phyloP scores from a whole-genome alignment of 2,888 invertebrate species.

The Hyppa rectilinea region DNA sequence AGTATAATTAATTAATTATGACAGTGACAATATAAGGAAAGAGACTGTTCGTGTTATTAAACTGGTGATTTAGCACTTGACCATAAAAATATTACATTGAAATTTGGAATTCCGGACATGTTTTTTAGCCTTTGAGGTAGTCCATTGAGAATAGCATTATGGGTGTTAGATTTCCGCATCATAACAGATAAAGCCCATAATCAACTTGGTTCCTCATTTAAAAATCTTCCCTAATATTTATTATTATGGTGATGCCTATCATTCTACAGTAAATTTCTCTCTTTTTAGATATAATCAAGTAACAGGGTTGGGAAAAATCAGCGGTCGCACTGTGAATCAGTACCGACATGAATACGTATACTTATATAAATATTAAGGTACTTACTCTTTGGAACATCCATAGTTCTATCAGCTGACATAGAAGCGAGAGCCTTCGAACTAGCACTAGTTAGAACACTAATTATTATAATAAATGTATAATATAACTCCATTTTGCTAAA shows the following conservation, averaged over 20 bases:
- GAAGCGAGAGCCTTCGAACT: not conserved
- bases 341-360: no score
- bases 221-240: not conserved
- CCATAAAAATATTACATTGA: not conserved
- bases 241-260: not conserved
- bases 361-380: not conserved
- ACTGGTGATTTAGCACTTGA: not conserved
- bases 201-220: not conserved
- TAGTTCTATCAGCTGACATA: no score
- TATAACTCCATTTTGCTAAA: conserved; percentile 19
- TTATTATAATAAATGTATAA: conserved; percentile 21
- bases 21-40: not conserved
- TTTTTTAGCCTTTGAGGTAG: not conserved
- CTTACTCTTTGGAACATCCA: conserved; percentile 28
- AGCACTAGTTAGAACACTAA: conserved; percentile 18
- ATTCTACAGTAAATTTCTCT: not conserved
- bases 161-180: not conserved
- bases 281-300: not conserved
- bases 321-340: not conserved
- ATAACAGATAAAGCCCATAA: not conserved
- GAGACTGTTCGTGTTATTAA: not conserved
- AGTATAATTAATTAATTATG: not conserved
- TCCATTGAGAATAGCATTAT: not conserved
- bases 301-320: not conserved
- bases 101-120: rapidly evolving